Conservation (phyloP, 2,113 vertebrate genomes). For the Capreolus pygargus region DNA sequence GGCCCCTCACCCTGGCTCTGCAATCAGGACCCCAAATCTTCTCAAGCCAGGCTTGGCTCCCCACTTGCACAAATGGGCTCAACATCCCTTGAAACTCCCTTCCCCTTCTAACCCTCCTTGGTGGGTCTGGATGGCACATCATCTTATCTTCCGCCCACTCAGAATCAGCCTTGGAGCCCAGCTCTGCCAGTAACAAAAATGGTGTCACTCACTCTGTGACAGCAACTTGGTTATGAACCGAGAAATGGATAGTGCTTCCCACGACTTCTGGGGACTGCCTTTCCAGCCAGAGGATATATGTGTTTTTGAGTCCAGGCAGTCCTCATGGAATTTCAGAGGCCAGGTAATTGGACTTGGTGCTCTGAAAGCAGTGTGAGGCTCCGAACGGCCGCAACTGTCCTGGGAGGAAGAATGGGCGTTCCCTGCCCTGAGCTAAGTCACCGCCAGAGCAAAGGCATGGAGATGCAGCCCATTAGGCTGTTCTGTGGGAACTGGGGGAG, state of each 20-base stretch:
- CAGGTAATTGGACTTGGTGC: background rate
- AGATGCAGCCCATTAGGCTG: background rate
- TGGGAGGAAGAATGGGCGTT: background rate
- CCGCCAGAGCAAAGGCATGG: background rate
- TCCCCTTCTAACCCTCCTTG: background rate
- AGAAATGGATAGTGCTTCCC: background rate
- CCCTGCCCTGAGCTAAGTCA: background rate
- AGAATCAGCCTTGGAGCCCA: background rate
- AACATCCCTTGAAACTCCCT: background rate
- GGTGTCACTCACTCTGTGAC: background rate
- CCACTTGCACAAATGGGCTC: background rate
- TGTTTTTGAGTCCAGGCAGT: background rate
- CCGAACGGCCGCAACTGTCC: background rate
- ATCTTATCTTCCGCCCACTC: background rate
- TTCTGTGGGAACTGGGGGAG: background rate
- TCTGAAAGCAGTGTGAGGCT: background rate
- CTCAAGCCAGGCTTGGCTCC: background rate
- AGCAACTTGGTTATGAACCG: background rate
- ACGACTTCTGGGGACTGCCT: background rate
- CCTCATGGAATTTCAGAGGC: background rate
- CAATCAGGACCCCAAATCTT: constrained; percentile 1
- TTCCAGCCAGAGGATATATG: background rate
- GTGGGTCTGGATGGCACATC: background rate
- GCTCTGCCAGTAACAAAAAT: background rate
- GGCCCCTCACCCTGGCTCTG: constrained; percentile 3